Evolutionary conservation across 2,888 invertebrate species (phyloP).

Genomic region (Melinopterus prodromus): DNA sequence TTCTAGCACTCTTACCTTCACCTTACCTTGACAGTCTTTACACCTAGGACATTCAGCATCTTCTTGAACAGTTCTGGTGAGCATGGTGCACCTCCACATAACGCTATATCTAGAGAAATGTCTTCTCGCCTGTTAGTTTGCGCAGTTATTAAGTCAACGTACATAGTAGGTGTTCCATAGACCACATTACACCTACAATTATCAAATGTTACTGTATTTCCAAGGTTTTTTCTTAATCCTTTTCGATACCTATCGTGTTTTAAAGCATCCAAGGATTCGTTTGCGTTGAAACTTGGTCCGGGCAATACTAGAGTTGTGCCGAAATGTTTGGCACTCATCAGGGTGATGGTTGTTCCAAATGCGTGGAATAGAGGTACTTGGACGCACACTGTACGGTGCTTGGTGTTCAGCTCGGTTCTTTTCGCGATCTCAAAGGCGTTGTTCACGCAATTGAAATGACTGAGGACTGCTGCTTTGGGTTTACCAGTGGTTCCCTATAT

Average conservation of each 20-base stretch:
- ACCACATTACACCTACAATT: constrained; percentile 66
- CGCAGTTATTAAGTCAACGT: constrained; percentile 73
- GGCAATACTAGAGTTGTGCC: constrained; percentile 72
- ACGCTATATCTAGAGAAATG: constrained; percentile 64
- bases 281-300: constrained; percentile 67
- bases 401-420: constrained; percentile 60
- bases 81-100: constrained; percentile 78
- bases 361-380: constrained; percentile 86
- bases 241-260: constrained; percentile 68
- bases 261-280: constrained; percentile 69
- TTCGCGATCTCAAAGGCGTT: constrained; percentile 73
- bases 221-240: background rate
- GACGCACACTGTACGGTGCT: constrained; percentile 65
- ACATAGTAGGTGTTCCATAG: constrained; percentile 89
- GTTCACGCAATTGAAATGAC: constrained; percentile 79
- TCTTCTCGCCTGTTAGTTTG: constrained; percentile 61
- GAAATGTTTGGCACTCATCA: constrained; percentile 66
- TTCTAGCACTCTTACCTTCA: constrained; percentile 35
- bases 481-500: constrained; percentile 63
- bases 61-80: constrained; percentile 68
- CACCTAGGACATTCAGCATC: constrained; percentile 61
- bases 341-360: constrained; percentile 74
- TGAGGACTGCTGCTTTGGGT: constrained; percentile 78
- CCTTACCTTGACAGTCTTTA: constrained; percentile 63
- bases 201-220: background rate